Base-by-base conservation (phyloP, 1,140 invertebrate genomes). In the Hestina assimilis region DNA sequence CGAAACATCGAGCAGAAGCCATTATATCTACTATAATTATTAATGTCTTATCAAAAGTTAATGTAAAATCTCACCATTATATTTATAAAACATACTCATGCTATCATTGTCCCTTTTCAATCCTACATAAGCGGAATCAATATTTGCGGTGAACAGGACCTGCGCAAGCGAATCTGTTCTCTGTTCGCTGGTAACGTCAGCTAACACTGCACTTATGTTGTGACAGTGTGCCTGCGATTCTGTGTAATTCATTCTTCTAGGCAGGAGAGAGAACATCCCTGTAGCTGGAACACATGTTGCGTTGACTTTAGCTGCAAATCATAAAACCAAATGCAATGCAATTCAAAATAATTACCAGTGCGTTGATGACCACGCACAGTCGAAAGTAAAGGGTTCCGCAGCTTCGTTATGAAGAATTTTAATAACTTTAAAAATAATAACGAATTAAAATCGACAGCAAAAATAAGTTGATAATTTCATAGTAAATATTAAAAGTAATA, bases 221-320 rank as follows among this genome's bases (percentile, higher is more conserved):
- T 76, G 74, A 61, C 93, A 94, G 4, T 69, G 65, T 1, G 62
- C 47, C 14, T 78, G 77, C 0, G 92, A 90, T 33, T 90, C 69
- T 1, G 89, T 90, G 59, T 91, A 93, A 80, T 92, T 93, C 14
- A 83, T 54, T 41, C 63, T 79, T 4, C 89, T 64, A 3, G 77
- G 24, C 1, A 90, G 77, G 4, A 92, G 55, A 26, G 79, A 63
- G 71, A 93, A 93, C 67, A 94, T 73, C 1, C 93, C 93, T 1
- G 90, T 68, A 0, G 72, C 87, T 51, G 90, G 90, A 1, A 93
- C 68, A 59, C 92, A 93, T 3, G 78, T 86, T 1, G 90, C 58
- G 57, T 90, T 92, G 19, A 69, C 52, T 23, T 89, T 86, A 0
- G 79, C 91, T 92, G 62, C 76, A 88, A 67, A 38, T 24, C 9